Evolutionary conservation across 35 echinoderm and acorn worm genomes (phyloP).

Genomic region (Heliocidaris erythrogramma): DNA sequence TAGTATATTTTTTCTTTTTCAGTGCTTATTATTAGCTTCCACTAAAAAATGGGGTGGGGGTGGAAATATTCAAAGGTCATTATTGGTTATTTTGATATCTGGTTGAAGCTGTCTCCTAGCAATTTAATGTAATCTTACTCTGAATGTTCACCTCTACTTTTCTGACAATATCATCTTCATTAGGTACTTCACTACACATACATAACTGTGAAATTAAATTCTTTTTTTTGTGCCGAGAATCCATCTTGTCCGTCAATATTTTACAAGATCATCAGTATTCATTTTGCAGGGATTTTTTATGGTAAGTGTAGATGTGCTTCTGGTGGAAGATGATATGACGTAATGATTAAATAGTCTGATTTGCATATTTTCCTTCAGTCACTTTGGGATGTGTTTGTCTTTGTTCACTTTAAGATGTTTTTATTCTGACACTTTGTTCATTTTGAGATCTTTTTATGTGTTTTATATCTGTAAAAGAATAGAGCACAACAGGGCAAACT

Average conservation of each 20-base stretch:
- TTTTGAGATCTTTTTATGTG: neutral
- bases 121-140: no score
- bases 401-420: neutral
- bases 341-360: neutral
- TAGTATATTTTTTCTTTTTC: neutral
- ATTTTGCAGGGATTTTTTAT: slow-evolving; percentile 4
- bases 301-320: neutral
- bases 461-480: neutral
- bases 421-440: neutral
- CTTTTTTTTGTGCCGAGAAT: neutral
- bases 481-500: neutral
- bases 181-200: no score
- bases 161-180: no score
- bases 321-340: neutral
- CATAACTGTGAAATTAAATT: no score
- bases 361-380: neutral
- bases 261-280: neutral
- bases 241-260: neutral
- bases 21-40: neutral
- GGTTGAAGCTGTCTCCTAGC: no score
- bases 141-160: no score
- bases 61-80: neutral
- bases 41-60: neutral
- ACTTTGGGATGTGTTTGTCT: neutral
- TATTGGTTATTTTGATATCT: neutral